Evolutionary conservation across 2,113 vertebrate species (phyloP), one percentile per base, ranked within the genome.

Genomic region (Girardinichthys multiradiatus): DNA sequence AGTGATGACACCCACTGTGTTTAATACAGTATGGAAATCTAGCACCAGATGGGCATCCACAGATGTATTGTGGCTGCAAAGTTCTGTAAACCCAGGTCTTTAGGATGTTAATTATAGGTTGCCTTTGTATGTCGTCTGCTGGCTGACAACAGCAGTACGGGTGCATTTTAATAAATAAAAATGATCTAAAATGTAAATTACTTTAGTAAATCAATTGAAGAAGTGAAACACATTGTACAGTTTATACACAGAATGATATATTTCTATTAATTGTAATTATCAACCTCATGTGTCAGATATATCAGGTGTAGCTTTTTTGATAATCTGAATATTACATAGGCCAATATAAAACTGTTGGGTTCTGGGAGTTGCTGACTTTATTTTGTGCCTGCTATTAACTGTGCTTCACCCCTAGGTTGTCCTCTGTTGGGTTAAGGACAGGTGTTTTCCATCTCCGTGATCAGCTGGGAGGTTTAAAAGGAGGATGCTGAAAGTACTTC

Each of bases 1-100:
- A 93, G 90, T 89, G 90, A 94, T 92, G 83, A 89, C 82, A 77
- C 85, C 86, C 89, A 86, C 88, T 90, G 75, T 72, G 64, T 91
- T 93, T 84, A 87, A 89, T 91, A 90, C 88, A 86, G 87, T 81
- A 80, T 84, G 73, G 82, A 86, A 85, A 78, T 83, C 77, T 88
- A 76, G 85, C 64, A 58, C 81, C 89, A 90, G 86, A 86, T 87
- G 85, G 87, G 63, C 61, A 83, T 85, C 85, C 88, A 81, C 85
- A 89, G 80, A 89, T 82, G 81, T 76, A 79, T 54, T 64, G 78
- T 68, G 5, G 24, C 63, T 79, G 68, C 61, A 67, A 79, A 82
- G 63, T 72, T 42, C 70, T 69, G 80, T 65, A 76, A 68, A 65
- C 29, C 0, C 57, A 37, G 75, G 72, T 79, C 72, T 81, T 57